A percentile compares a stretch with the other conserved stretches of the same genome.
Conservation (phyloP, 2,113 vertebrate species). For the Hippocampus mohnikei region DNA sequence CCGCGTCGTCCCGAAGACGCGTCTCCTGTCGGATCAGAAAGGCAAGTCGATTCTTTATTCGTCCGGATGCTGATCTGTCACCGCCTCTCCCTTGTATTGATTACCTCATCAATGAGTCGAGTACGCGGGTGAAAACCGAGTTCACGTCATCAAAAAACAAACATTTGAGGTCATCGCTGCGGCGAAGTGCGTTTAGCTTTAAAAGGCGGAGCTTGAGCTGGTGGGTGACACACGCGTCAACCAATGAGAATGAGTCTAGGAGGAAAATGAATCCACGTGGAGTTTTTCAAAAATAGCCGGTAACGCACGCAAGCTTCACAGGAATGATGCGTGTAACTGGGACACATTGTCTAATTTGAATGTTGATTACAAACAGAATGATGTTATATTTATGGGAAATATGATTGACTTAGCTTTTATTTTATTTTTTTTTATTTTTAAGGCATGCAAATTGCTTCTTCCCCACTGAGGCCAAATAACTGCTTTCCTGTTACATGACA, state of each 20-base stretch:
- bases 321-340: slow-evolving; percentile 24
- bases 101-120: no score
- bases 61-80: not conserved
- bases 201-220: no score
- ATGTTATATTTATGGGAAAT: not conserved
- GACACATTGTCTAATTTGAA: slow-evolving; percentile 4
- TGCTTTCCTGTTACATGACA: not conserved
- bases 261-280: no score
- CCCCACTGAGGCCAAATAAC: not conserved
- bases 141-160: no score
- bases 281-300: slow-evolving; percentile 26
- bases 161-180: no score
- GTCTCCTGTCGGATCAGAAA: slow-evolving; percentile 61
- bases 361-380: not conserved
- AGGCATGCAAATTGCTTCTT: not conserved
- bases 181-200: no score
- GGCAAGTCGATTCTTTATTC: not conserved
- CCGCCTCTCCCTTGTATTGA: not conserved
- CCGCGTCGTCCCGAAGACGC: slow-evolving; percentile 66
- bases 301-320: not conserved
- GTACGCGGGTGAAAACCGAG: no score
- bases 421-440: not conserved
- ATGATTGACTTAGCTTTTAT: not conserved
- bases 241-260: no score
- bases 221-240: no score